phyloP scores from a whole-genome alignment of 2,113 vertebrate genomes.

The Zosterops japonicus region DNA sequence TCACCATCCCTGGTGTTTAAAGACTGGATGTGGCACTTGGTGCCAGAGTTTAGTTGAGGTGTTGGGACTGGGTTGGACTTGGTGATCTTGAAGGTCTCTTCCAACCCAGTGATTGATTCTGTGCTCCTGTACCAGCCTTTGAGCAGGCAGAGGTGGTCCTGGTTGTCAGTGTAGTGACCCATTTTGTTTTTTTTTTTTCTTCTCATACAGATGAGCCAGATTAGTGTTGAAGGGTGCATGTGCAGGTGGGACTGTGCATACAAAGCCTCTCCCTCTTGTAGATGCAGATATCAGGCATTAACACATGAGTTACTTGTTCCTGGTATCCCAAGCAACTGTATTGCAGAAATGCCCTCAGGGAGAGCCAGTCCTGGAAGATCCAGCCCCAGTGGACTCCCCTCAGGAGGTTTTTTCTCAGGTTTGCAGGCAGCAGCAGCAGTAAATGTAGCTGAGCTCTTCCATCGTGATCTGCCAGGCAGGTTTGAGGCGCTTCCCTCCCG shows the following conservation, averaged over 20 bases:
- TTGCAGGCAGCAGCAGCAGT: background rate
- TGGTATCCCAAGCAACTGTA: background rate
- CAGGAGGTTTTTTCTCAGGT: background rate
- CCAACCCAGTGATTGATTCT: background rate
- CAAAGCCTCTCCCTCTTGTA: background rate
- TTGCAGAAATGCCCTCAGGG: background rate
- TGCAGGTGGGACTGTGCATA: background rate
- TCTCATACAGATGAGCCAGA: background rate
- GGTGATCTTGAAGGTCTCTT: background rate
- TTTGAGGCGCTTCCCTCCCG: background rate
- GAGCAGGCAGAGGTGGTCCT: background rate
- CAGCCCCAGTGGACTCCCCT: background rate
- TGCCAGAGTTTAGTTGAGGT: background rate
- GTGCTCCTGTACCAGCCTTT: background rate
- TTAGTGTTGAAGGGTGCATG: background rate
- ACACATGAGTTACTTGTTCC: background rate
- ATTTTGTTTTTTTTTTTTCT: rapidly evolving
- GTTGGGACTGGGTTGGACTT: background rate
- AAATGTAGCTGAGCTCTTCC: background rate
- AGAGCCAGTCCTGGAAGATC: background rate
- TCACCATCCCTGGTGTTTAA: background rate
- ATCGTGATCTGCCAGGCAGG: background rate
- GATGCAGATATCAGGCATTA: rapidly evolving
- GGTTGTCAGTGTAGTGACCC: background rate
- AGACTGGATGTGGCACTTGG: background rate